These are phyloP conservation scores for Brenthis daphne DNA, from an alignment of 2,888 invertebrate genomes.

Conservation along the genomic window DNA sequence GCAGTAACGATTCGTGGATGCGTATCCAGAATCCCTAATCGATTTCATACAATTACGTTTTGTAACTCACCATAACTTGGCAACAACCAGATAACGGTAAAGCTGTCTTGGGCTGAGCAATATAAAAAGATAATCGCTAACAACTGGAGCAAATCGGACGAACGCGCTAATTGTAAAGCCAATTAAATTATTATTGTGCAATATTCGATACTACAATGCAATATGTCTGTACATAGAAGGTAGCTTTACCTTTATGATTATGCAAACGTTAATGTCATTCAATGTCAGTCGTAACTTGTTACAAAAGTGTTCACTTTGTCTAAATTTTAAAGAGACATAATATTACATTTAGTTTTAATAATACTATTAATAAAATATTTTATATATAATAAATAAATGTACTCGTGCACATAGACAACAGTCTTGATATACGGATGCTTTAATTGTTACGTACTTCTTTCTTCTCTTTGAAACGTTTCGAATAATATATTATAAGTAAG, in stretches of 20 bases:
- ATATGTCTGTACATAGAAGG: slow-evolving; percentile 22
- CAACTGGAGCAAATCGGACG: slow-evolving; percentile 79
- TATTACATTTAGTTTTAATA: too few relatives aligned
- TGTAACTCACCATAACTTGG: slow-evolving; percentile 64
- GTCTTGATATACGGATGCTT: too few relatives aligned
- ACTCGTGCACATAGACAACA: too few relatives aligned
- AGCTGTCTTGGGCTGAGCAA: slow-evolving; percentile 62
- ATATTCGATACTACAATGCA: slow-evolving; percentile 60
- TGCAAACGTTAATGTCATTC: neutral
- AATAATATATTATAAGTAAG: too few relatives aligned
- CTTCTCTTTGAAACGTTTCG: too few relatives aligned
- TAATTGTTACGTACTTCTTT: too few relatives aligned
- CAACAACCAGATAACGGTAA: slow-evolving; percentile 71
- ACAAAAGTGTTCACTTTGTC: too few relatives aligned
- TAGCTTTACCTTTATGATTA: slow-evolving; percentile 28
- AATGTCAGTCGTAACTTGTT: too few relatives aligned
- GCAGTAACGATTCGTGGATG: slow-evolving; percentile 27
- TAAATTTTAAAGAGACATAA: too few relatives aligned
- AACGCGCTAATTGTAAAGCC: slow-evolving; percentile 67
- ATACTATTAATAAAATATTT: too few relatives aligned
- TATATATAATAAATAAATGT: too few relatives aligned
- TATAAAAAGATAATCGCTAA: slow-evolving; percentile 78
- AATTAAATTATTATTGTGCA: slow-evolving; percentile 76
- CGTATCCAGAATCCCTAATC: slow-evolving; percentile 43
- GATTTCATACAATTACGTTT: slow-evolving; percentile 55